Evolutionary conservation across 1,140 invertebrate species (phyloP).

Genomic region (Zaprionus africanus): DNA sequence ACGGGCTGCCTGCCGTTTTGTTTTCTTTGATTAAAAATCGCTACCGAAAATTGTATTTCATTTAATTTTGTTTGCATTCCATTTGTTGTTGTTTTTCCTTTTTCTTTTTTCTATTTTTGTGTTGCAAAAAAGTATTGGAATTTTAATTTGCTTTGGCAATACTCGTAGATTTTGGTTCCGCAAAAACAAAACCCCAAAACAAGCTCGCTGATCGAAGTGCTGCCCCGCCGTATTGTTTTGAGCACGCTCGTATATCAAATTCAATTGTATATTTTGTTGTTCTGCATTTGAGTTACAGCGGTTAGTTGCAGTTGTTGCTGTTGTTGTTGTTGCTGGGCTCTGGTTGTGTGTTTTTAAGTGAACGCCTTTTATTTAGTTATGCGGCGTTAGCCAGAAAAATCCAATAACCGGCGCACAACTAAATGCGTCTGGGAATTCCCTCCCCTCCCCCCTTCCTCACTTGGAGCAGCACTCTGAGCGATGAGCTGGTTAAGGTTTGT

Average conservation of each 20-base stretch:
- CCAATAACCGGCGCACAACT: slow-evolving; percentile 50
- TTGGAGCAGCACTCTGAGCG: slow-evolving; percentile 26
- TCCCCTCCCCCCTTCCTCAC: background rate
- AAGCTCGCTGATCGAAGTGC: slow-evolving; percentile 11
- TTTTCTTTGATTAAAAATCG: slow-evolving; percentile 70
- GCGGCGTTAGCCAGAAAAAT: slow-evolving; percentile 50
- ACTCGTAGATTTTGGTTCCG: slow-evolving; percentile 34
- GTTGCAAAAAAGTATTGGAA: slow-evolving; percentile 62
- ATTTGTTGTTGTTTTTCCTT: slow-evolving; percentile 8
- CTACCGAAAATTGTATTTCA: slow-evolving; percentile 70
- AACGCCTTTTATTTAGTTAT: slow-evolving; percentile 74
- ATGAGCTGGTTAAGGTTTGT: slow-evolving; percentile 40
- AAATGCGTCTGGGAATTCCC: slow-evolving; percentile 56
- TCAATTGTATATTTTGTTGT: slow-evolving; percentile 43
- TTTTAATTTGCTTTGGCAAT: slow-evolving; percentile 70
- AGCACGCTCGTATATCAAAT: slow-evolving; percentile 62
- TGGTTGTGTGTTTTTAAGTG: slow-evolving; percentile 61
- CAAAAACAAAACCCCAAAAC: slow-evolving; percentile 30
- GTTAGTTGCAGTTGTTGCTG: slow-evolving; percentile 47
- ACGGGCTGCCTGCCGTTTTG: slow-evolving; percentile 17
- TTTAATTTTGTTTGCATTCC: slow-evolving; percentile 56
- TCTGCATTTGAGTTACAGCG: slow-evolving; percentile 51
- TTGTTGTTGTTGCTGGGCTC: slow-evolving; percentile 28
- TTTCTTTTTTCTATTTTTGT: slow-evolving; percentile 23
- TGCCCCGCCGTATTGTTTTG: slow-evolving; percentile 47